Conservation (phyloP, 2,113 vertebrate species). For the Oncorhynchus keta region DNA sequence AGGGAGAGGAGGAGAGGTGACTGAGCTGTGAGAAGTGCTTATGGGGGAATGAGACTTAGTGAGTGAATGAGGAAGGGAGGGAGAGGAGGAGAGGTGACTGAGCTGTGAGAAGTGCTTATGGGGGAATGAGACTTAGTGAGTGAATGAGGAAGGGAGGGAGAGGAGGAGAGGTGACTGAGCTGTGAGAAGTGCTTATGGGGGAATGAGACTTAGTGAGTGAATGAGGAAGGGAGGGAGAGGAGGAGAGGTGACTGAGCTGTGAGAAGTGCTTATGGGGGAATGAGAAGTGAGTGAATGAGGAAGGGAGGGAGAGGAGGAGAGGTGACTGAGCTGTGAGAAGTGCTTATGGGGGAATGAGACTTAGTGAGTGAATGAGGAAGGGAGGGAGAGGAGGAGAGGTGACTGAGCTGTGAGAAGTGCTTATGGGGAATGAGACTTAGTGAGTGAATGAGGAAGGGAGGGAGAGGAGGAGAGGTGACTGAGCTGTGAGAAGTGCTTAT, state of each 20-base stretch:
- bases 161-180: background rate
- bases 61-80: background rate
- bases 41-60: background rate
- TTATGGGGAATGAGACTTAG: background rate
- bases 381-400: background rate
- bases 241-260: background rate
- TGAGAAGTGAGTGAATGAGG: background rate
- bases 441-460: background rate
- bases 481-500: background rate
- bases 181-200: background rate
- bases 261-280: background rate
- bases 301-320: background rate
- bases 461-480: background rate
- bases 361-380: background rate
- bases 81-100: background rate
- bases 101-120: background rate
- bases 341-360: background rate
- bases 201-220: background rate
- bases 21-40: background rate
- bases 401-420: background rate
- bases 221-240: background rate
- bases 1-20: background rate
- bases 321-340: background rate
- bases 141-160: background rate
- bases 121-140: background rate